Conservation (phyloP, 2,113 vertebrate genomes). For the Camelus dromedarius region DNA sequence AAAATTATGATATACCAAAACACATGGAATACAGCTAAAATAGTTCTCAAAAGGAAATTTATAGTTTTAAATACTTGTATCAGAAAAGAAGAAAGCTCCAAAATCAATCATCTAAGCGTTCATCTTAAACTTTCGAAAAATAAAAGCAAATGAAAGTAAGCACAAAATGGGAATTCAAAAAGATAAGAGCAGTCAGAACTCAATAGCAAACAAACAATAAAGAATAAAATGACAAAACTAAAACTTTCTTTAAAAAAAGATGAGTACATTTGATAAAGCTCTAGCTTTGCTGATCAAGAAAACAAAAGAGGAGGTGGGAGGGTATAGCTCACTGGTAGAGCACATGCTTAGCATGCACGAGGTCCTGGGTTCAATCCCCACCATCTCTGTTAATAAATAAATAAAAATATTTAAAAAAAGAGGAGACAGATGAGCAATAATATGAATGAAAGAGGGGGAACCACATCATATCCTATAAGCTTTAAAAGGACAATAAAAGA, state of each 20-base stretch:
- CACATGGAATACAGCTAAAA: neutral
- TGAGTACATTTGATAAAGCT: neutral
- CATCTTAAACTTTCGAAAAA: neutral
- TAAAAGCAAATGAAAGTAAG: neutral
- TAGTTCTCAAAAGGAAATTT: neutral
- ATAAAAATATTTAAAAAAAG: neutral
- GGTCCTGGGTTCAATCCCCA: too few species aligned
- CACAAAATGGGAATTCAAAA: neutral
- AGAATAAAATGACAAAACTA: neutral
- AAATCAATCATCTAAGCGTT: neutral
- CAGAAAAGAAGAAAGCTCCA: neutral
- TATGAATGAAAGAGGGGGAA: neutral
- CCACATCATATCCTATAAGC: neutral
- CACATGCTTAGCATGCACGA: too few species aligned
- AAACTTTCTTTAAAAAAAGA: neutral
- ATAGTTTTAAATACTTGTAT: neutral
- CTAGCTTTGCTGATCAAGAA: neutral
- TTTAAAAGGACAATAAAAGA: neutral
- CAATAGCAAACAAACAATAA: neutral
- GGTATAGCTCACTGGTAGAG: too few species aligned
- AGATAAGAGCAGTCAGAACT: neutral
- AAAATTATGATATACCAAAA: neutral
- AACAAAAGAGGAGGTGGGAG: neutral
- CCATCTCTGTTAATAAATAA: too few species aligned
- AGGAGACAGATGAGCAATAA: neutral